These are phyloP conservation scores for Cynopterus brachyotis DNA, from an alignment of 2,113 vertebrate species.

Conservation along the genomic window DNA sequence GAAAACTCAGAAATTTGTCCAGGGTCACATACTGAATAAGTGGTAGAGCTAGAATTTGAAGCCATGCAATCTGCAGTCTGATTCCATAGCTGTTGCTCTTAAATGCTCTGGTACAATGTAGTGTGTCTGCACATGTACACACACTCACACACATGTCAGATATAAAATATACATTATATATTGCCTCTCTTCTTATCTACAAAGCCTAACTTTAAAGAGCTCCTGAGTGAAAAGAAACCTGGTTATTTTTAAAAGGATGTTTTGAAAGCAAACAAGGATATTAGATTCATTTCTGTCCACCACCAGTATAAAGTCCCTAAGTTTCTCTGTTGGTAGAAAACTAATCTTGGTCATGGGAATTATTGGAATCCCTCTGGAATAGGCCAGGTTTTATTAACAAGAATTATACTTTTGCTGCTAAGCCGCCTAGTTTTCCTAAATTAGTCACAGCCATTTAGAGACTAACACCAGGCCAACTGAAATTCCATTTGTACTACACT, in stretches of 20 bases:
- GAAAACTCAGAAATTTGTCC: conserved; percentile 13
- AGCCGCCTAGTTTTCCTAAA: conserved; percentile 4
- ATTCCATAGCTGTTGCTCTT: not conserved
- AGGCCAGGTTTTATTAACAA: conserved; percentile 11
- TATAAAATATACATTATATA: not conserved
- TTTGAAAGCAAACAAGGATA: conserved; percentile 16
- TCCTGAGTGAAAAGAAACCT: not conserved
- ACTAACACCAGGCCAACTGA: not conserved
- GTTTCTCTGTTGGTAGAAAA: not conserved
- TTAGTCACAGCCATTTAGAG: not conserved
- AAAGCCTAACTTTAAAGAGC: not conserved
- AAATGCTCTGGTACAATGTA: not conserved
- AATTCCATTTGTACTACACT: not conserved
- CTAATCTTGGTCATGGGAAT: not conserved
- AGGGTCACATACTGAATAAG: not conserved
- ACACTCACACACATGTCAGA: not conserved
- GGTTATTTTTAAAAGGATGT: conserved; percentile 22
- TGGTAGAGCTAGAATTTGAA: not conserved
- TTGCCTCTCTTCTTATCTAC: not conserved
- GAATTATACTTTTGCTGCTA: conserved; percentile 18
- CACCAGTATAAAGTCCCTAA: not conserved
- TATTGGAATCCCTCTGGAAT: not conserved
- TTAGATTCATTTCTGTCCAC: not conserved
- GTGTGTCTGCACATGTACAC: no score
- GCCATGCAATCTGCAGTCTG: not conserved